These are phyloP conservation scores for Girardinus metallicus DNA, from an alignment of 2,797 vertebrate genomes.

Conservation along the genomic window DNA sequence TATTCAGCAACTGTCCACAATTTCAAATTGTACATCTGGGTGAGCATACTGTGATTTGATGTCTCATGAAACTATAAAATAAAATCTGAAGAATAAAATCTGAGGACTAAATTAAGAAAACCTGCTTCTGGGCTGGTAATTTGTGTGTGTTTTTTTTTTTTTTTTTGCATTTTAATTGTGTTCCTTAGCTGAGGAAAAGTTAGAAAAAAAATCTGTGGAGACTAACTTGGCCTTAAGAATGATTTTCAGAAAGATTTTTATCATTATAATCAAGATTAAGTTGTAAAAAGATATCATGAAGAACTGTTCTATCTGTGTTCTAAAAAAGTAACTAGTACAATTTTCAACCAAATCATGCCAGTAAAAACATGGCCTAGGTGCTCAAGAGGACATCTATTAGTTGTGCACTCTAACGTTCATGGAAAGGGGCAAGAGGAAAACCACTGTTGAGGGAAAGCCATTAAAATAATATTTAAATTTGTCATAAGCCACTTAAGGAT, in stretches of 20 bases:
- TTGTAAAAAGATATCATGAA: background rate
- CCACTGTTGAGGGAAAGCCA: background rate
- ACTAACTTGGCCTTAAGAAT: background rate
- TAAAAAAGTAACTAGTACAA: background rate
- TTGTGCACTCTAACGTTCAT: background rate
- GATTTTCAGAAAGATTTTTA: background rate
- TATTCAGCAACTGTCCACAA: background rate
- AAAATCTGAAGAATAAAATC: background rate
- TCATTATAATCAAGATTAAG: background rate
- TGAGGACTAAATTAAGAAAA: background rate
- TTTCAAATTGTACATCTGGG: background rate
- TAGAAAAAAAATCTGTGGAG: background rate
- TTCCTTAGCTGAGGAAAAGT: background rate
- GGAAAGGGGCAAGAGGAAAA: background rate
- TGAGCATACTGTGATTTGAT: background rate
- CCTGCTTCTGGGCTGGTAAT: background rate
- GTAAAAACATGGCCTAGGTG: background rate
- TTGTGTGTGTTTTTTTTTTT: background rate
- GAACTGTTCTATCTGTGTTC: background rate
- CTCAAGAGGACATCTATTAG: background rate
- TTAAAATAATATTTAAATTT: background rate
- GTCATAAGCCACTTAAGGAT: background rate
- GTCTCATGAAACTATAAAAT: background rate
- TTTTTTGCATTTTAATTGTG: background rate
- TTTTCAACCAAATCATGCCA: background rate